Conservation (phyloP, 2,113 vertebrate species). For the Formicarius rufipectus region DNA sequence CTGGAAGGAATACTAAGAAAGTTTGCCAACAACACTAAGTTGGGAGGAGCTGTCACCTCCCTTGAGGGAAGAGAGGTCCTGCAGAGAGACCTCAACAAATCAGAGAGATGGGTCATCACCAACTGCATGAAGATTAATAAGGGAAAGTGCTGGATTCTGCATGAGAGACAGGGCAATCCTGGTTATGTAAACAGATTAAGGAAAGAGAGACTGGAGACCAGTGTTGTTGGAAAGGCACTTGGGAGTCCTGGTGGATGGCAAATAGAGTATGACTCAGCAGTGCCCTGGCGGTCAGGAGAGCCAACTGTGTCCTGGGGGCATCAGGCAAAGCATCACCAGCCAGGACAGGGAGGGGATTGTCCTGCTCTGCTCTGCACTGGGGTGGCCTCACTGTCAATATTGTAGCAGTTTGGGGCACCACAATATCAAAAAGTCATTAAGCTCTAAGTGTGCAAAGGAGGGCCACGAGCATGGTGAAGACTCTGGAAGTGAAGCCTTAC, state of each 20-base stretch:
- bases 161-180: not conserved
- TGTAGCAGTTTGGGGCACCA: not conserved
- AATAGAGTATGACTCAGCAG: not conserved
- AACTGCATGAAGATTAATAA: not conserved
- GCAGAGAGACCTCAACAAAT: fast-evolving
- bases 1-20: not conserved
- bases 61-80: not conserved
- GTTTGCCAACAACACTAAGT: not conserved
- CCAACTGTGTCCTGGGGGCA: not conserved
- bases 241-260: not conserved
- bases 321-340: not conserved
- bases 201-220: not conserved
- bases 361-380: not conserved
- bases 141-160: not conserved
- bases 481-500: fast-evolving
- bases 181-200: not conserved
- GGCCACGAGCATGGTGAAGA: fast-evolving
- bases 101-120: not conserved
- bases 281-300: not conserved
- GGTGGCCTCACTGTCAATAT: fast-evolving
- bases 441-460: not conserved
- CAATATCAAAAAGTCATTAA: not conserved
- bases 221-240: fast-evolving
- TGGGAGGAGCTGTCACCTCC: not conserved
- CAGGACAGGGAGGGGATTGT: fast-evolving